phyloP scores from a whole-genome alignment of 2,797 vertebrate species.

The Urosaurus nigricauda region DNA sequence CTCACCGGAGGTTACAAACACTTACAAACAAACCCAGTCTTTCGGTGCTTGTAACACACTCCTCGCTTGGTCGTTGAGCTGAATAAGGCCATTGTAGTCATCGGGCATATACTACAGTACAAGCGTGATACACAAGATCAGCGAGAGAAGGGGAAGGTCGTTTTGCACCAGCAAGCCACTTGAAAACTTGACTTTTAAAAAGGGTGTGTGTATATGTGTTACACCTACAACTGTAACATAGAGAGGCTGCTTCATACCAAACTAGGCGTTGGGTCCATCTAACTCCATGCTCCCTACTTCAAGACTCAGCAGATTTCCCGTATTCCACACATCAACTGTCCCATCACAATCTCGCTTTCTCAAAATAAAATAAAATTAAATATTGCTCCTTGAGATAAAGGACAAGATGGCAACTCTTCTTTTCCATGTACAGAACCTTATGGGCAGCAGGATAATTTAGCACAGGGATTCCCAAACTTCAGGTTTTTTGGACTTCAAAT shows the following conservation, averaged over 20 bases:
- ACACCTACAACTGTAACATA: constrained; percentile 12
- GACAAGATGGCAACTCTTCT: too few relatives aligned
- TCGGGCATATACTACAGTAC: constrained; percentile 93
- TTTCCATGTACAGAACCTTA: too few relatives aligned
- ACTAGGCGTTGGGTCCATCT: not conserved
- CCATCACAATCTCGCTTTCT: not conserved
- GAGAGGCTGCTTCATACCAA: not conserved
- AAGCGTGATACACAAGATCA: constrained; percentile 77
- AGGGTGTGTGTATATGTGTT: not conserved
- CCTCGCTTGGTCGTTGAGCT: constrained; percentile 93
- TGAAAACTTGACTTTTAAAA: constrained; percentile 43
- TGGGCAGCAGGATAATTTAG: too few relatives aligned
- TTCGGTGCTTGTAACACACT: constrained; percentile 96
- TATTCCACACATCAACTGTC: not conserved
- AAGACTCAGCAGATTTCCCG: not conserved
- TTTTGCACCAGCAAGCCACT: constrained; percentile 62
- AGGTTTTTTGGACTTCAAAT: too few relatives aligned
- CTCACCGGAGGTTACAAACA: constrained; percentile 74
- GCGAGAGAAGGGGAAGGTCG: constrained; percentile 61
- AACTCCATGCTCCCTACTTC: too few relatives aligned
- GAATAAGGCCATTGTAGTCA: constrained; percentile 93
- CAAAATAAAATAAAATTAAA: too few relatives aligned
- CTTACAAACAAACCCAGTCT: constrained; percentile 99
- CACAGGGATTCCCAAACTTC: too few relatives aligned
- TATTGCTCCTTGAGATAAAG: too few relatives aligned